A percentile compares a stretch with the other conserved stretches of the same genome.
phyloP scores from a whole-genome alignment of 1,140 invertebrate species.

The Dufourea novaeangliae region DNA sequence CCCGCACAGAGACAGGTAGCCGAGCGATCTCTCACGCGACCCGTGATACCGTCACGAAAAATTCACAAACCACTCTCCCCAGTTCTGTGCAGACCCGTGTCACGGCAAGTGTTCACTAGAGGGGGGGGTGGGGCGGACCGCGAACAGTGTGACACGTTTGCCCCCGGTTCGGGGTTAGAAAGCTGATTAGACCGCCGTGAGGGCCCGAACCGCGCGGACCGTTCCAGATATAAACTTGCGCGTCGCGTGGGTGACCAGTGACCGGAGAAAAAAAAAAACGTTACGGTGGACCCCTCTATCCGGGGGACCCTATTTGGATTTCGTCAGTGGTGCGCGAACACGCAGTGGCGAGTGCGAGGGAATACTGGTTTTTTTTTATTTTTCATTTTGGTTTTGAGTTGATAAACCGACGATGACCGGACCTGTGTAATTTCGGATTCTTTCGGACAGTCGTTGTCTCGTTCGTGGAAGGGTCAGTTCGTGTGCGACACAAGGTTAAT shows the following conservation, averaged over 20 bases:
- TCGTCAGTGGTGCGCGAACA: constrained; percentile 30
- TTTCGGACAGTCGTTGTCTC: constrained; percentile 13
- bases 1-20: constrained; percentile 35
- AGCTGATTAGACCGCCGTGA: constrained; percentile 9
- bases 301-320: constrained; percentile 26
- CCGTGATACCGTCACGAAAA: neutral
- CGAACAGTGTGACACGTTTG: neutral
- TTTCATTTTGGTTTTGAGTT: neutral
- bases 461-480: constrained; percentile 11
- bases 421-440: constrained; percentile 5
- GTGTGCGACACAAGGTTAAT: neutral
- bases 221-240: neutral
- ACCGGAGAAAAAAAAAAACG: no score
- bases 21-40: constrained; percentile 12
- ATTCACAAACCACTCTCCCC: neutral
- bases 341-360: neutral
- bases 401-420: neutral
- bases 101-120: constrained; percentile 8
- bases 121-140: no score
- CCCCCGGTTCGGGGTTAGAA: neutral
- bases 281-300: neutral
- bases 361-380: neutral
- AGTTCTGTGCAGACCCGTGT: constrained; percentile 7
- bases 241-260: constrained; percentile 13
- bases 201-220: neutral